Evolutionary conservation across 2,113 vertebrate genomes (phyloP).

Genomic region (Grus americana): DNA sequence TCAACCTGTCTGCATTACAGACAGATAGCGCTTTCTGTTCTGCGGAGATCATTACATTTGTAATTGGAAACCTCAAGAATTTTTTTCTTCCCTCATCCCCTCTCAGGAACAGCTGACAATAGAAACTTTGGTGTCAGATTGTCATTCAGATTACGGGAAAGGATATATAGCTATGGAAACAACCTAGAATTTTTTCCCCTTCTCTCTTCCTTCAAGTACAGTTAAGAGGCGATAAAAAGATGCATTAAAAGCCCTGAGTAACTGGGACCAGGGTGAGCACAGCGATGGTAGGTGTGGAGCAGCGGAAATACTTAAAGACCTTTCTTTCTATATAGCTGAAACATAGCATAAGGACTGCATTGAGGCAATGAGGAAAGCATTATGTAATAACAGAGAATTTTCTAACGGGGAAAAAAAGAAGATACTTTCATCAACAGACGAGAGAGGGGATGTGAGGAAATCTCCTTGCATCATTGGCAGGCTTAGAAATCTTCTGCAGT

Average conservation of each 20-base stretch:
- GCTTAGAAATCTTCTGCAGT: neutral
- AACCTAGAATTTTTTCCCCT: neutral
- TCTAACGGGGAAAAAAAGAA: neutral
- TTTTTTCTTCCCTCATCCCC: conserved; percentile 21
- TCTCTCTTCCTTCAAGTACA: conserved; percentile 4
- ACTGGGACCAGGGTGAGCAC: neutral
- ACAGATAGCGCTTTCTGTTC: conserved; percentile 56
- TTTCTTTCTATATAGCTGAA: neutral
- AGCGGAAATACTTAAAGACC: neutral
- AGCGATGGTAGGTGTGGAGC: neutral
- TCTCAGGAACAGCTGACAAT: conserved; percentile 9
- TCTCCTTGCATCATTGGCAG: neutral
- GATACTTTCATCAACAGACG: neutral
- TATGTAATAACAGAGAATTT: neutral
- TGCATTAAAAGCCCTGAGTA: neutral
- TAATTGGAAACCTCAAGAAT: conserved; percentile 62
- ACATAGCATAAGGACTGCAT: neutral
- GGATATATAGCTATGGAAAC: neutral
- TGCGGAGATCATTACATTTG: conserved; percentile 35
- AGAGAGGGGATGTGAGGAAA: neutral
- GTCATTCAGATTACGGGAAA: conserved; percentile 28
- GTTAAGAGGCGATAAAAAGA: conserved; percentile 4
- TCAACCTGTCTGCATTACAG: conserved; percentile 56
- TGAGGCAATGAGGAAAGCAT: neutral
- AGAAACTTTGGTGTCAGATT: conserved; percentile 42